A percentile compares a stretch with the other conserved stretches of the same genome.
Evolutionary conservation across 2,113 vertebrate species (phyloP).

Genomic region (Rhynchopsitta pachyrhyncha): DNA sequence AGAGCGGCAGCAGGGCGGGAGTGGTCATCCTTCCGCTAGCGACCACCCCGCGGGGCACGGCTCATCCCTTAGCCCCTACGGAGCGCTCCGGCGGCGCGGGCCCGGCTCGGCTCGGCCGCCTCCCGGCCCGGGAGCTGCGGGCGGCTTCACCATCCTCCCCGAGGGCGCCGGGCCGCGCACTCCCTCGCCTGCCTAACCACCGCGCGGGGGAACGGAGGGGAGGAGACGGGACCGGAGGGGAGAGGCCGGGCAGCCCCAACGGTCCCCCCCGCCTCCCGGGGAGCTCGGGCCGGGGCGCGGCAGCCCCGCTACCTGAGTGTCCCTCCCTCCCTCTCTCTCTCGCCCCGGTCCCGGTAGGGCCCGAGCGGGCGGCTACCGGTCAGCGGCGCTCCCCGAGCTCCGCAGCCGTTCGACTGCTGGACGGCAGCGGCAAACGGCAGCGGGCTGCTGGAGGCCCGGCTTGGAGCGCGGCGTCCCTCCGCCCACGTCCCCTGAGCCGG

Average conservation of each 20-base stretch:
- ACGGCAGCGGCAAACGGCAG: background rate
- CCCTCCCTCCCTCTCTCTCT: background rate
- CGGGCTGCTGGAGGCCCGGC: background rate
- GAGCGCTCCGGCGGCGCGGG: background rate
- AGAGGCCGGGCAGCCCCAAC: background rate
- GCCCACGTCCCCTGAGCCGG: background rate
- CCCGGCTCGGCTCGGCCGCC: background rate
- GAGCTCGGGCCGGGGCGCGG: background rate
- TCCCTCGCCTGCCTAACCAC: background rate
- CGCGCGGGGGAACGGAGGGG: background rate
- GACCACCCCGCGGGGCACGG: background rate
- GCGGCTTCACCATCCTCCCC: constrained; percentile 18
- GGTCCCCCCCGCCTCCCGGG: background rate
- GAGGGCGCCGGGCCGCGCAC: background rate
- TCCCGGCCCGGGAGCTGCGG: background rate
- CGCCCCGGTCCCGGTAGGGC: background rate
- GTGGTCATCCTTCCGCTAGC: constrained; percentile 83
- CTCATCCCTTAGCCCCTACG: background rate
- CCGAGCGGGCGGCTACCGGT: background rate
- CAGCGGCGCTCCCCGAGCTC: background rate
- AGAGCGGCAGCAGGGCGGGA: constrained; percentile 93
- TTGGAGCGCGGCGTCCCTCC: background rate
- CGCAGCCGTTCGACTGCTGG: background rate
- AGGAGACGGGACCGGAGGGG: background rate
- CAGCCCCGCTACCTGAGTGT: background rate